phyloP scores from a whole-genome alignment of 2,113 vertebrate species.

The Corythornis cristatus region DNA sequence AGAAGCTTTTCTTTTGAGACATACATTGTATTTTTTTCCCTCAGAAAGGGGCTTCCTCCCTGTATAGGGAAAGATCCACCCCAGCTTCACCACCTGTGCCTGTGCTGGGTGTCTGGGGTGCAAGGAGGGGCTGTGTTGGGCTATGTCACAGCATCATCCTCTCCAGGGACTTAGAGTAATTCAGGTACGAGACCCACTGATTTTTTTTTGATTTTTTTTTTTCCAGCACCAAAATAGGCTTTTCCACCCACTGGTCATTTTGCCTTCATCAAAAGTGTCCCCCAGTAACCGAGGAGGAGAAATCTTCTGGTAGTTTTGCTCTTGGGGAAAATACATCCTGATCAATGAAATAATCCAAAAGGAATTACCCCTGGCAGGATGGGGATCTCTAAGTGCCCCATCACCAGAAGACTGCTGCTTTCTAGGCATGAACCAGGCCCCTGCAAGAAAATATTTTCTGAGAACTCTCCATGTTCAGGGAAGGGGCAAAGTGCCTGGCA shows the following conservation, averaged over 20 bases:
- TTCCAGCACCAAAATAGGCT: rapidly evolving
- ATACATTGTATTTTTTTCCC: neutral
- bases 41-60: rapidly evolving
- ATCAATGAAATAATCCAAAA: neutral
- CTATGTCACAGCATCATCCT: rapidly evolving
- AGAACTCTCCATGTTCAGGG: neutral
- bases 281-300: neutral
- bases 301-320: neutral
- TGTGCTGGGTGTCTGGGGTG: neutral
- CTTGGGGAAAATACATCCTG: neutral
- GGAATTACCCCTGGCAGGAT: rapidly evolving
- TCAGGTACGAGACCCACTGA: neutral
- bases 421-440: neutral
- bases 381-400: neutral
- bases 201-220: neutral
- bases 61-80: rapidly evolving
- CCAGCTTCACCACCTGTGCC: rapidly evolving
- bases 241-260: neutral
- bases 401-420: neutral
- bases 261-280: neutral
- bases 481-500: rapidly evolving
- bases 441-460: neutral
- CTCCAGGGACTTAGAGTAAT: neutral
- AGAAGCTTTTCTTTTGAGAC: neutral
- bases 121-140: rapidly evolving